Evolutionary conservation across 1,140 invertebrate genomes (phyloP), one percentile per base, ranked within the genome.

Genomic region (Halesus radiatus): DNA sequence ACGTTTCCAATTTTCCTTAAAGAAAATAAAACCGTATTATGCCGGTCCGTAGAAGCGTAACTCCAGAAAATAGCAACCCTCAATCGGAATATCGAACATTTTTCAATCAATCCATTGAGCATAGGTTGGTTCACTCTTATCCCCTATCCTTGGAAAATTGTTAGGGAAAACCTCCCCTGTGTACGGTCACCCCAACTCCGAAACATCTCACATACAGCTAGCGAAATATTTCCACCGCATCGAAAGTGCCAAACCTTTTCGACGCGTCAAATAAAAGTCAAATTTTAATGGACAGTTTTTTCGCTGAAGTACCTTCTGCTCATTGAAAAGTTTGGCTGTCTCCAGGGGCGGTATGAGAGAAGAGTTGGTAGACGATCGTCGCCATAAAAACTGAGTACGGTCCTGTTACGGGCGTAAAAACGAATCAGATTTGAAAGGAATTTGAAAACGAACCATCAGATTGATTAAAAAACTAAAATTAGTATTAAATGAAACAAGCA

Each of bases 61-160:
- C 37, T 45, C 37, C 37, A 45, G 18, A 60, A 60, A 60, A 60
- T 22, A 60, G 10, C 16, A 18, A 18, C 54, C 20, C 20, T 60
- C 18, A 60, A 60, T 60, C 23, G 20, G n/a, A 64, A 64, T 29
- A 64, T 29, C 22, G 22, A 64, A 70, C 29, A 72, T 23, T 52
- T 56, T 75, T 75, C 72, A 75, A 75, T 75, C 72, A 75, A 58
- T 75, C 72, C 72, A 75, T 75, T 75, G 52, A 58, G n/a, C 72
- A 56, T 56, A 54, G 18, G 70, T 54, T 58, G 53, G 52, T 75
- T 26, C 32, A 18, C 72, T 75, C 32, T 58, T 20, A 75, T 75
- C 23, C 54, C 52, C 54, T 32, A 75, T 56, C 53, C 72, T 72
- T 58, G 23, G 53, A 37, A 75, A 75, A 75, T 75, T 75, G 72